Evolutionary conservation across 2,888 invertebrate genomes (phyloP), one percentile per base, ranked within the genome.

Genomic region (Thymelicus acteon): DNA sequence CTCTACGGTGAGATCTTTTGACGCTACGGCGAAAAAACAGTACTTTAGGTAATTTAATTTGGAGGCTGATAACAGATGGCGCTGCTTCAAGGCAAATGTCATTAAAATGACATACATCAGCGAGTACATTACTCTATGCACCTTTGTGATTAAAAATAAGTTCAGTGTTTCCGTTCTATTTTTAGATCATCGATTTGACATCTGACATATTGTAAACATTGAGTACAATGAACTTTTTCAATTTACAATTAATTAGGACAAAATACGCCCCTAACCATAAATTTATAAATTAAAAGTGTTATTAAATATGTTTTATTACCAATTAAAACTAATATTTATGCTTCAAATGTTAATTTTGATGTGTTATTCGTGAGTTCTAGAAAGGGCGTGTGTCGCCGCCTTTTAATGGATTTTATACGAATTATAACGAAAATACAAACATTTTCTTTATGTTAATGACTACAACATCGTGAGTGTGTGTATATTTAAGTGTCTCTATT

Each of bases 161-260:
- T 19, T 19, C 19, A 31, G 31, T 31, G 67, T 49, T 62, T 48
- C 3, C 0, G 47, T 61, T 52, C 67, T 61, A 61, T 67, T 67
- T 61, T 67, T 61, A 37, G 67, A 73, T 79, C 74, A 77, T 79
- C 75, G 79, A 79, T 79, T 76, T 70, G 64, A 70, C 64, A 60
- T 60, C 40, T 31, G 31, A 31, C 0, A 82, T 72, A 76, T 85
- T 88, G 88, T 91, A 92, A 92, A 92, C 90, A 91, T 64, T 66
- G 73, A 77, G 89, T 85, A 85, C 91, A 90, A 85, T 91, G 91
- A 90, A 92, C 90, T 84, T 79, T 71, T 79, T 76, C 58, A 79
- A 72, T 77, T 82, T 77, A 73, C 72, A 65, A 65, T 72, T 65
- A 82, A 81, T 82, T 82, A 81, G 78, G 75, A 79, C 77, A 79